phyloP scores from a whole-genome alignment of 2,113 vertebrate genomes.

The Deroptyus accipitrinus region DNA sequence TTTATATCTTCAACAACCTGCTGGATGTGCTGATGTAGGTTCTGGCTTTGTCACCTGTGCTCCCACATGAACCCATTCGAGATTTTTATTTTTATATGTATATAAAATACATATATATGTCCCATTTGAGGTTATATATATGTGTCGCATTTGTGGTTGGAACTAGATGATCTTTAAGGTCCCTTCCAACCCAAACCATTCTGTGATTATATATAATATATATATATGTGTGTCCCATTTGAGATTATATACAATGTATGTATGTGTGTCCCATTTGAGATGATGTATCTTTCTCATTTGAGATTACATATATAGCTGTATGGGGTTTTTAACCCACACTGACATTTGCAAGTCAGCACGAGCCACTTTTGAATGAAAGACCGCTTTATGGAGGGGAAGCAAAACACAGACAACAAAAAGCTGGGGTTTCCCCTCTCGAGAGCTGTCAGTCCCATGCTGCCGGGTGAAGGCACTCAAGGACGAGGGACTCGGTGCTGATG shows the following conservation, averaged over 20 bases:
- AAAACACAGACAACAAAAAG: fast-evolving
- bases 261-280: neutral
- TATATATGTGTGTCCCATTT: neutral
- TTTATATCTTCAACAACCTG: neutral
- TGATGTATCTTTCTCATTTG: neutral
- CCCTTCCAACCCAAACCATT: neutral
- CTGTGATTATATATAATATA: neutral
- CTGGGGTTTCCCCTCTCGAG: fast-evolving
- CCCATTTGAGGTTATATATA: neutral
- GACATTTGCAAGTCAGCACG: neutral
- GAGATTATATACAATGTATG: neutral
- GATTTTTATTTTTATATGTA: neutral
- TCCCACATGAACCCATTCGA: neutral
- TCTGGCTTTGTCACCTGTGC: neutral
- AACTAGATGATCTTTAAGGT: neutral
- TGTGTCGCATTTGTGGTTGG: neutral
- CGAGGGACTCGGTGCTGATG: neutral
- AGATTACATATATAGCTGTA: no score
- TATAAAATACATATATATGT: neutral
- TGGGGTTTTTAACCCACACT: neutral
- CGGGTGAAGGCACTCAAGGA: neutral
- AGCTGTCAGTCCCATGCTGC: neutral
- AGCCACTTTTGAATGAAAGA: neutral
- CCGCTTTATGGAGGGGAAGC: neutral
- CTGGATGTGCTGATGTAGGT: neutral